Evolutionary conservation across 2,113 vertebrate species (phyloP), one percentile per base, ranked within the genome.

Genomic region (Chunga burmeisteri): DNA sequence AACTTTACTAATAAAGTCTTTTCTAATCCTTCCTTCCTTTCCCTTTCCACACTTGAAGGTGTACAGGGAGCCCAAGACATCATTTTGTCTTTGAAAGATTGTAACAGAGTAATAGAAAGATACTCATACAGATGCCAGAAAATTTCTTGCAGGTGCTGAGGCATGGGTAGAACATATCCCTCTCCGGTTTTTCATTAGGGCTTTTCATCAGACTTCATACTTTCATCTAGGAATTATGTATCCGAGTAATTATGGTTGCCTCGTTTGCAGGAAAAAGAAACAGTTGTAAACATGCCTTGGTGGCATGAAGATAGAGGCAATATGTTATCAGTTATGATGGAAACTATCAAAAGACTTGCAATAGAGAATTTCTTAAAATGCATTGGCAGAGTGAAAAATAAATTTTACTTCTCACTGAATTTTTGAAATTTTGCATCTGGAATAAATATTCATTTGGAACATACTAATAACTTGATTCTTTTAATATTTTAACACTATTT

Each of bases 281-380:
- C 2, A 19, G 13, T 68, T 77, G 13, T 14, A 62, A 72, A 65
- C 23, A n/a, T 1, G 2, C 15, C 38, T 81, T 59, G 12, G 17
- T 58, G 32, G 2, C 25, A 72, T 47, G 40, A 71, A 74, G 44
- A 63, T 14, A 84, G 25, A 75, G 21, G 23, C 17, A 67, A 66
- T 40, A 50, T 2, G 4, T 55, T 53, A 34, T 23, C 29, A 67
- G 10, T 67, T 77, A 52, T 44, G 10, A 40, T 0, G 0, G 22
- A 53, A 77, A 22, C 36, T 62, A 42, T 40, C 25, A 66, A 49
- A 73, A 78, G 21, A 38, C 19, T 73, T 36, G 16, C 11, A 44
- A 13, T 11, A 88, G 50, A 63, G 7, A 42, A 44, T 88, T 91
- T 87, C 20, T 81, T 87, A 14, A 59, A 68, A 52, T n/a, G 38